Evolutionary conservation across 2,888 invertebrate genomes (phyloP).

Genomic region (Drosophila quinaria): DNA sequence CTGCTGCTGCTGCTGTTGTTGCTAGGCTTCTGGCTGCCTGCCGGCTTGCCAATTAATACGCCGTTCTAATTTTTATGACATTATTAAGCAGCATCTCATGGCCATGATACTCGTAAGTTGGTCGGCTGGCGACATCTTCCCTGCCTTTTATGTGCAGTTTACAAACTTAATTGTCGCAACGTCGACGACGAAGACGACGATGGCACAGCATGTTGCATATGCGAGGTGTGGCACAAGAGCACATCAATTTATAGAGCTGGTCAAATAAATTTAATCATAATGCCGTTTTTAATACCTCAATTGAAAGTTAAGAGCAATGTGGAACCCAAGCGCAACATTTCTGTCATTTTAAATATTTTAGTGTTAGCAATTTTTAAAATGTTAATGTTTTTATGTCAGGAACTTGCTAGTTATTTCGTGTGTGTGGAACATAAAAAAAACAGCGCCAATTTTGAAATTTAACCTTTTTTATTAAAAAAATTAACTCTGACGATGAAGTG

Average conservation of each 20-base stretch:
- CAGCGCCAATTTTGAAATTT: too few relatives aligned
- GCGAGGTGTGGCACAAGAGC: slow-evolving; percentile 42
- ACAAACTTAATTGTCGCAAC: slow-evolving; percentile 78
- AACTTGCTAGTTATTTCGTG: too few relatives aligned
- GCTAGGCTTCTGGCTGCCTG: slow-evolving; percentile 24
- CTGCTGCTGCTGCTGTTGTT: slow-evolving; percentile 4
- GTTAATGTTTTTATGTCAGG: too few relatives aligned
- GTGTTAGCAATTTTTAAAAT: too few relatives aligned
- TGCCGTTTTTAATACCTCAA: too few relatives aligned
- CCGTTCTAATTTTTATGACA: slow-evolving; percentile 82
- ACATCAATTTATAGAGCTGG: not conserved
- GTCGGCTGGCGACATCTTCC: slow-evolving; percentile 68
- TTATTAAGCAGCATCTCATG: slow-evolving; percentile 77
- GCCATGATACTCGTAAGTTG: slow-evolving; percentile 53
- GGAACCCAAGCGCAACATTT: too few relatives aligned
- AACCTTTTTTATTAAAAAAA: too few relatives aligned
- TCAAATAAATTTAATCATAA: too few relatives aligned
- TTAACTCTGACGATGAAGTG: too few relatives aligned
- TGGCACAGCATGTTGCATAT: slow-evolving; percentile 65
- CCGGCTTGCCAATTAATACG: slow-evolving; percentile 75
- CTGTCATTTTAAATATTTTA: too few relatives aligned
- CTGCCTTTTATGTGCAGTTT: slow-evolving; percentile 76
- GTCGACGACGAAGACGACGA: slow-evolving; percentile 11
- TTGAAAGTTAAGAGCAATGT: not conserved
- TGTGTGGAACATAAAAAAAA: too few relatives aligned